phyloP scores from a whole-genome alignment of 2,113 vertebrate species.

The Excalfactoria chinensis region DNA sequence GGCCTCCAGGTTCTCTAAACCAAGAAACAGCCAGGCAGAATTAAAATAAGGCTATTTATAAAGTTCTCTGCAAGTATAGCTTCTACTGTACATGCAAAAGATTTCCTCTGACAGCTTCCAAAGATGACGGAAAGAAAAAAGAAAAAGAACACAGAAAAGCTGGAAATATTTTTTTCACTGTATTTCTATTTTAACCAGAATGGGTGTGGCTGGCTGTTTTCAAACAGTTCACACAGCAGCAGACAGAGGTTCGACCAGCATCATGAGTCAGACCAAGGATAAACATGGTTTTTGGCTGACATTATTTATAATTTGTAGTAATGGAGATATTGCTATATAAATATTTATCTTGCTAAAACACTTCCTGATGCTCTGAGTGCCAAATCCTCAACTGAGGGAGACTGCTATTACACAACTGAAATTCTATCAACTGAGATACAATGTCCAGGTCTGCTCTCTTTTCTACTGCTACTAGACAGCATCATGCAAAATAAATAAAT shows the following conservation, averaged over 20 bases:
- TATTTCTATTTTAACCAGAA: neutral
- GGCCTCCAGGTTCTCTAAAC: constrained; percentile 60
- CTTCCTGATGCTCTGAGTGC: neutral
- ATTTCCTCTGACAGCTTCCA: constrained; percentile 35
- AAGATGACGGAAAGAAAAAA: constrained; percentile 32
- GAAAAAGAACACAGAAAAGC: constrained; percentile 29
- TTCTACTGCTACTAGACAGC: neutral
- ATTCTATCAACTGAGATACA: neutral
- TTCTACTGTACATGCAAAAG: constrained; percentile 1
- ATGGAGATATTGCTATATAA: neutral
- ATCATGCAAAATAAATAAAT: neutral
- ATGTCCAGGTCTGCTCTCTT: neutral
- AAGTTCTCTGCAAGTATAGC: constrained; percentile 40
- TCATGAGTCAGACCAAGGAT: neutral
- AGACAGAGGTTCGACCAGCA: neutral
- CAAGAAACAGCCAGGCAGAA: constrained; percentile 12
- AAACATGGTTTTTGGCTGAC: neutral
- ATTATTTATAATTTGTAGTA: neutral
- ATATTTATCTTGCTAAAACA: constrained; percentile 26
- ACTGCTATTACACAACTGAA: neutral
- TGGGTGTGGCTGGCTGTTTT: neutral
- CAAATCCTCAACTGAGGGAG: neutral
- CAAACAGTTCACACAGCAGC: neutral
- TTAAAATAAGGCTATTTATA: constrained; percentile 61
- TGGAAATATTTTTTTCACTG: neutral